phyloP scores from a whole-genome alignment of 2,797 vertebrate species.

The Diplodus puntazzo region DNA sequence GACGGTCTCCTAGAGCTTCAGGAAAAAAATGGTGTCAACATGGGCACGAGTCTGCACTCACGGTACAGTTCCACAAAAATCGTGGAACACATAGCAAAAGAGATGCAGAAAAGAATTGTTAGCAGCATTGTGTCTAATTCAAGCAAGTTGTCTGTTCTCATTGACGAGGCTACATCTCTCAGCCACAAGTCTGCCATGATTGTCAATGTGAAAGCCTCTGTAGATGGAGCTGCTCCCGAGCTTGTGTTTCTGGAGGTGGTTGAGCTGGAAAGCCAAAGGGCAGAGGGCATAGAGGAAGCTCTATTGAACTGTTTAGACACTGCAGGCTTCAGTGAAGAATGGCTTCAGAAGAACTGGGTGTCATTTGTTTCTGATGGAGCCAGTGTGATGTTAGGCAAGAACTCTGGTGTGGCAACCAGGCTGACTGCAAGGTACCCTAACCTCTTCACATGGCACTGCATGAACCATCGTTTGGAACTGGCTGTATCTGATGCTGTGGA shows the following conservation, averaged over 20 bases:
- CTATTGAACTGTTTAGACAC: conserved; percentile 30
- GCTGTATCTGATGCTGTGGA: conserved; percentile 6
- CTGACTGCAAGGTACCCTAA: neutral
- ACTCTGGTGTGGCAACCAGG: conserved; percentile 9
- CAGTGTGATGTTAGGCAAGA: conserved; percentile 3
- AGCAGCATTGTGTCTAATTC: conserved; percentile 26
- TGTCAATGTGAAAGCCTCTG: conserved; percentile 34
- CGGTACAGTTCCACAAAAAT: conserved; percentile 41
- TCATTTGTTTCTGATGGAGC: conserved; percentile 19
- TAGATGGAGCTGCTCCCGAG: conserved; percentile 34
- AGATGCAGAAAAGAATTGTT: conserved; percentile 35
- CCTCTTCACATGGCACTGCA: conserved; percentile 6
- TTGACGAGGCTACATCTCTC: conserved; percentile 4
- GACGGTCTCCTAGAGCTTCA: neutral
- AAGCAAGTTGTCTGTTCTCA: conserved; percentile 17
- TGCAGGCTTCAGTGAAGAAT: conserved; percentile 3
- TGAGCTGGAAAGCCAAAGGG: conserved; percentile 42
- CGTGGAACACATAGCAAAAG: conserved; percentile 1
- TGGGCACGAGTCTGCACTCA: conserved; percentile 38
- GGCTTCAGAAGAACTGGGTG: neutral
- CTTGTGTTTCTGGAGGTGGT: conserved; percentile 47
- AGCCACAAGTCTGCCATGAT: conserved; percentile 44
- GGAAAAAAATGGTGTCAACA: neutral
- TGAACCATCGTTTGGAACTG: conserved; percentile 6
- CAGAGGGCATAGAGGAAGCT: conserved; percentile 24